Evolutionary conservation across 2,888 invertebrate species (phyloP), one percentile per base, ranked within the genome.

Genomic region (Hanleya hanleyi): DNA sequence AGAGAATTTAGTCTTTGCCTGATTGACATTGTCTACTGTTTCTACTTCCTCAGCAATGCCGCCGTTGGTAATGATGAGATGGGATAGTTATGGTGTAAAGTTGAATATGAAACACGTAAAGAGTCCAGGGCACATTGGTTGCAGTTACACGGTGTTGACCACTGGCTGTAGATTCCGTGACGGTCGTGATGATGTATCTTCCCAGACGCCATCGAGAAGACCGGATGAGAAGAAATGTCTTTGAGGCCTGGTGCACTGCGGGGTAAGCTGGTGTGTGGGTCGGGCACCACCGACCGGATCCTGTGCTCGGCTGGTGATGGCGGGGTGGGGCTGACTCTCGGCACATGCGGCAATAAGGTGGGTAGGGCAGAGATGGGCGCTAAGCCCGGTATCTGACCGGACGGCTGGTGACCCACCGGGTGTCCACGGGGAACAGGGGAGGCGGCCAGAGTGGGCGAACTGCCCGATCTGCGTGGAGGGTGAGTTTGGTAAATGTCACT

Each of bases 401-500:
- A n/a, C 35, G 32, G 68, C 12, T 36, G 33, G 12, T n/a, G 65
- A 33, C 18, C 36, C 22, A 3, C 26, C 22, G 57, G 57, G 9
- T 26, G 18, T 15, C 12, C 4, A 3, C 57, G 57, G 29, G 32
- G 37, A 35, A 37, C 64, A 29, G 35, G 35, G 3, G 33, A 29
- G 26, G 15, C 26, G 64, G 35, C n/a, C 1, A 64, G 22, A 29
- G 61, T 3, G 15, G 61, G 50, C 65, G 37, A 32, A 69, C 47
- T 50, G 15, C n/a, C 49, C 41, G 29, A 70, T 71, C 36, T 74
- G 37, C 41, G 77, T 67, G 36, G 33, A 33, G 49, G 69, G n/a
- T 5, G n/a, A 6, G 77, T 78, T 51, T 84, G 83, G 69, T 88
- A 88, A 26, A 87, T 83, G 49, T 88, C 87, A 74, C 86, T 87